Evolutionary conservation across 2,888 invertebrate genomes (phyloP), one percentile per base, ranked within the genome.

Genomic region (Dioctria rufipes): DNA sequence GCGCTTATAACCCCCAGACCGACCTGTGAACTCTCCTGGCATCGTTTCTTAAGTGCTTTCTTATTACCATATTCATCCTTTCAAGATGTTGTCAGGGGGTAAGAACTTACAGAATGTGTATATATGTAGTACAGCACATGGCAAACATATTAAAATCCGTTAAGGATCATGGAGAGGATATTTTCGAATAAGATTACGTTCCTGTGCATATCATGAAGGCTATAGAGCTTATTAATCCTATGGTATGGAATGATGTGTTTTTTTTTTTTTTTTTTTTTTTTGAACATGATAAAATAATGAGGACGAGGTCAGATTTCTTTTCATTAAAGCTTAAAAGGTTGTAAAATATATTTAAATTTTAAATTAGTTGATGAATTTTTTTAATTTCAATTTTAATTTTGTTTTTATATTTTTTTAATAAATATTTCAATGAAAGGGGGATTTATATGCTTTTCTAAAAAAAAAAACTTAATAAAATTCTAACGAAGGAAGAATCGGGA

Each of bases 21-120:
- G 13, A 73, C 61, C 77, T 61, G 63, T 63, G 77, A 49, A 46
- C 63, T 39, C 63, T 63, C 49, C 5, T 63, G 61, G 46, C 46
- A 63, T 63, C 25, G 25, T 25, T 25, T 25, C 63, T 77, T 63
- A 77, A 77, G 77, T 63, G 77, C 63, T 61, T 77, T 77, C 77
- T 77, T 77, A 77, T 77, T 77, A 77, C 77, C 77, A 77, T 77
- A 77, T 77, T 63, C 77, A 77, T 77, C 77, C 77, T 77, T 77
- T 77, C 77, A 77, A 77, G 77, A 77, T 77, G 77, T 77, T 77
- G 77, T 77, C 77, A 77, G 63, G 25, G 25, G 39, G 40, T 51
- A 63, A 25, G 63, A 77, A 63, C 77, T 77, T 77, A 77, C 63
- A 77, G 77, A 61, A 46, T 77, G 63, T 25, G 25, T 25, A 25